Percentiles rank a stretch among this genome's conserved stretches.
These are phyloP conservation scores for Eupithecia pulchellata DNA, from an alignment of 2,888 invertebrate species.

Conservation along the genomic window DNA sequence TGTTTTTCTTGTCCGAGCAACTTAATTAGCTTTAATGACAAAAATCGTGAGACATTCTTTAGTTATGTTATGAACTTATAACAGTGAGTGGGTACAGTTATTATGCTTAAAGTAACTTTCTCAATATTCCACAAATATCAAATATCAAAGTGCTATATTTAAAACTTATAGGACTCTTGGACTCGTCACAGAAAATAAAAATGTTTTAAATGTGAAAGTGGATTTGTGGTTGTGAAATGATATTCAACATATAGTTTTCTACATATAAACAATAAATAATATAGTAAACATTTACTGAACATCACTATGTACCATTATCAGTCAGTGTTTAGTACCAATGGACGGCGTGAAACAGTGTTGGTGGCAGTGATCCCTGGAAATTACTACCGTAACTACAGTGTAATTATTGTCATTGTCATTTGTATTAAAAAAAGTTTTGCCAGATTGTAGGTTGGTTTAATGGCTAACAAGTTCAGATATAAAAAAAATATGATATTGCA, in stretches of 20 bases:
- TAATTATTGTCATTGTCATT: background rate
- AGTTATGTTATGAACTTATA: background rate
- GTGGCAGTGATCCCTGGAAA: slow-evolving; percentile 22
- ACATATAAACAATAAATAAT: no score
- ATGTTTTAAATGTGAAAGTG: background rate
- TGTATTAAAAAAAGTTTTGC: background rate
- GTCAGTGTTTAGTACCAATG: slow-evolving; percentile 29
- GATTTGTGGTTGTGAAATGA: background rate
- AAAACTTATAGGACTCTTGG: no score
- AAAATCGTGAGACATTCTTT: slow-evolving; percentile 21
- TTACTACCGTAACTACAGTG: slow-evolving; percentile 1
- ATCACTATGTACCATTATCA: slow-evolving; percentile 27
- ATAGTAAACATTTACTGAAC: background rate
- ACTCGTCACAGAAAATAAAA: no score
- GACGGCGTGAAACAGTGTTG: slow-evolving; percentile 15
- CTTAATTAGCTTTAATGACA: slow-evolving; percentile 34
- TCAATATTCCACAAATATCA: background rate
- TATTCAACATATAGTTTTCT: background rate
- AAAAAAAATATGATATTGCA: no score
- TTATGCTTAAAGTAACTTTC: background rate
- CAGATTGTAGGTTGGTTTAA: no score
- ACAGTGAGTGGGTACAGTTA: slow-evolving; percentile 7
- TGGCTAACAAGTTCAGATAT: no score
- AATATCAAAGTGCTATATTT: no score
- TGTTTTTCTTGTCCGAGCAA: slow-evolving; percentile 31